These are phyloP conservation scores for Drosophila tanythrix DNA, from an alignment of 2,888 invertebrate species.

Conservation along the genomic window DNA sequence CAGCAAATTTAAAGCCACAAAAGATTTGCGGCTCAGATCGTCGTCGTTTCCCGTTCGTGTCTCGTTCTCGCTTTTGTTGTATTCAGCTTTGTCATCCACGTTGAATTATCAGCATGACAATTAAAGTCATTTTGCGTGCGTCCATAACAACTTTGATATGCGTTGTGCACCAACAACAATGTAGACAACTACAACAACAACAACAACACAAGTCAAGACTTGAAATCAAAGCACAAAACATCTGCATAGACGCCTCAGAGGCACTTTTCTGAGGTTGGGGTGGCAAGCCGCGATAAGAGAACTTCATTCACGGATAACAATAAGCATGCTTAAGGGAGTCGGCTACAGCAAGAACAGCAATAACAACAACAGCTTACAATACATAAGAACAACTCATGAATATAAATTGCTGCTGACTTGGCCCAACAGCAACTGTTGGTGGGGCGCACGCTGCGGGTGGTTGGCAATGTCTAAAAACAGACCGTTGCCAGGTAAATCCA, in stretches of 20 bases:
- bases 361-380: constrained; percentile 51
- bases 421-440: constrained; percentile 45
- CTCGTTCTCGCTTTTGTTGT: background rate
- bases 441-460: constrained; percentile 63
- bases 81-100: constrained; percentile 23
- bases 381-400: constrained; percentile 77
- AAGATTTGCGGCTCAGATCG: constrained; percentile 46
- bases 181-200: constrained; percentile 22
- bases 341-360: constrained; percentile 31
- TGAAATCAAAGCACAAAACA: constrained; percentile 66
- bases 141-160: constrained; percentile 63
- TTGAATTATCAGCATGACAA: constrained; percentile 59
- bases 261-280: constrained; percentile 7
- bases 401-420: constrained; percentile 74
- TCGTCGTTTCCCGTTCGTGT: background rate
- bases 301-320: constrained; percentile 79
- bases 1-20: constrained; percentile 34
- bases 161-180: constrained; percentile 23
- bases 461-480: constrained; percentile 54
- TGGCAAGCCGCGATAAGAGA: constrained; percentile 70
- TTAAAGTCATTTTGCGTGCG: constrained; percentile 70
- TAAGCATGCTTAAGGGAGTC: constrained; percentile 75
- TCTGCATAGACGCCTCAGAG: constrained; percentile 39
- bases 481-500: constrained; percentile 40
- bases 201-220: constrained; percentile 47